phyloP scores from a whole-genome alignment of 2,888 invertebrate species.

The Pseudococcus viburni region DNA sequence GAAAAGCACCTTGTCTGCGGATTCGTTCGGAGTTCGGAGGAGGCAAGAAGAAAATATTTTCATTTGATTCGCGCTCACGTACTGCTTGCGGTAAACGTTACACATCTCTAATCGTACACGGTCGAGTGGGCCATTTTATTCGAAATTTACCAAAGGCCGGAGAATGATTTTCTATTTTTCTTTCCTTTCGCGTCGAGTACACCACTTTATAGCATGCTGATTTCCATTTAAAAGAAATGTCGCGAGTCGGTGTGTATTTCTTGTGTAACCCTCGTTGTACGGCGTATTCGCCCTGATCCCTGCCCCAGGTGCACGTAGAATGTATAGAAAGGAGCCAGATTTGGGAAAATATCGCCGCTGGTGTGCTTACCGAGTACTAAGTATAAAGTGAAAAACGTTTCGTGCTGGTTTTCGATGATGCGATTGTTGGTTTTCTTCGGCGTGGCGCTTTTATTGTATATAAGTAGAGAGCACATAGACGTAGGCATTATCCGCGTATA shows the following conservation, averaged over 20 bases:
- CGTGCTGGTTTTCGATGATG: slow-evolving; percentile 49
- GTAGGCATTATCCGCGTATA: neutral
- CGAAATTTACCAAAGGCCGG: neutral
- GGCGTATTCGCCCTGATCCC: neutral
- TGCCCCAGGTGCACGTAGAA: neutral
- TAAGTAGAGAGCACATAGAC: neutral
- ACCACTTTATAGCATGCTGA: slow-evolving; percentile 41
- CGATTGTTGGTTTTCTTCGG: slow-evolving; percentile 21
- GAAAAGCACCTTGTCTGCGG: neutral
- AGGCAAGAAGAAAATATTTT: neutral
- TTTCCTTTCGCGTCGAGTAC: neutral
- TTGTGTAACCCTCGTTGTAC: neutral
- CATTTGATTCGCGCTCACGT: slow-evolving; percentile 33
- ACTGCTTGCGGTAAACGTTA: slow-evolving; percentile 14
- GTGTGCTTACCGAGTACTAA: neutral
- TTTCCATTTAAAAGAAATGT: slow-evolving; percentile 44
- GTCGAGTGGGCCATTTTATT: slow-evolving; percentile 23
- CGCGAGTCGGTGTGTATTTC: slow-evolving; percentile 36
- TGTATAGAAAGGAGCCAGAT: neutral
- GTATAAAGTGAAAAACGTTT: neutral
- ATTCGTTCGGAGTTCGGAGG: neutral
- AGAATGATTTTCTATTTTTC: slow-evolving; percentile 29
- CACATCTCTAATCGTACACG: slow-evolving; percentile 33
- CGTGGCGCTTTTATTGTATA: neutral
- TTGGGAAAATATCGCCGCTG: slow-evolving; percentile 30